Percentiles rank a stretch among this genome's conserved stretches.
Evolutionary conservation across 2,888 invertebrate genomes (phyloP).

Genomic region (Agrochola litura): DNA sequence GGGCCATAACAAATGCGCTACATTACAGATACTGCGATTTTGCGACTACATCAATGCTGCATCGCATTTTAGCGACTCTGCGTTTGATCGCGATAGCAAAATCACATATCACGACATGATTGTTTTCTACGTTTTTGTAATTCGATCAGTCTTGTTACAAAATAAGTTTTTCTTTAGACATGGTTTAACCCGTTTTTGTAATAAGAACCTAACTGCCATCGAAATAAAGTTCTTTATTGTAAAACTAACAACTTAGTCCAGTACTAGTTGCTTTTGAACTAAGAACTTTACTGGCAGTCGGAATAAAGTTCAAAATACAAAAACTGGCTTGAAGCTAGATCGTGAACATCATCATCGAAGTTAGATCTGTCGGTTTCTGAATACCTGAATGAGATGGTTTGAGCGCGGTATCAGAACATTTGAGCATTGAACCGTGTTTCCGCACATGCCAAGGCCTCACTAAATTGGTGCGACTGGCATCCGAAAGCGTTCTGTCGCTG

Average conservation of each 20-base stretch:
- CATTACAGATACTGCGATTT: constrained; percentile 1
- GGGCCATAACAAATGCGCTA: neutral
- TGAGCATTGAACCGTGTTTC: neutral
- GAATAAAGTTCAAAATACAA: neutral
- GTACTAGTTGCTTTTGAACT: neutral
- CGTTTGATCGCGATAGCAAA: neutral
- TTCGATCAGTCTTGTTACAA: neutral
- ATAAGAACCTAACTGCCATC: neutral
- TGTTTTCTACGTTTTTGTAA: neutral
- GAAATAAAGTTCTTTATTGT: neutral
- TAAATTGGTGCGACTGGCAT: neutral
- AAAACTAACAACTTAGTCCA: neutral
- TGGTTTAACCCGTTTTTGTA: neutral
- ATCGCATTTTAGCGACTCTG: neutral
- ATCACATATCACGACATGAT: too few species aligned
- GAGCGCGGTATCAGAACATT: neutral
- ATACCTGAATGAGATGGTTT: neutral
- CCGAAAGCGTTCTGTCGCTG: too few species aligned
- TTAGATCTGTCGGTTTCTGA: too few species aligned
- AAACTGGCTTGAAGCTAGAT: too few species aligned
- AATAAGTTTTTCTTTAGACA: neutral
- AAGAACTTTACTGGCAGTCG: neutral
- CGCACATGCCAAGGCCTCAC: neutral
- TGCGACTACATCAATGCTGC: neutral
- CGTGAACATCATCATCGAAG: too few species aligned